phyloP scores from a whole-genome alignment of 2,797 vertebrate genomes.

The Mus caroli region DNA sequence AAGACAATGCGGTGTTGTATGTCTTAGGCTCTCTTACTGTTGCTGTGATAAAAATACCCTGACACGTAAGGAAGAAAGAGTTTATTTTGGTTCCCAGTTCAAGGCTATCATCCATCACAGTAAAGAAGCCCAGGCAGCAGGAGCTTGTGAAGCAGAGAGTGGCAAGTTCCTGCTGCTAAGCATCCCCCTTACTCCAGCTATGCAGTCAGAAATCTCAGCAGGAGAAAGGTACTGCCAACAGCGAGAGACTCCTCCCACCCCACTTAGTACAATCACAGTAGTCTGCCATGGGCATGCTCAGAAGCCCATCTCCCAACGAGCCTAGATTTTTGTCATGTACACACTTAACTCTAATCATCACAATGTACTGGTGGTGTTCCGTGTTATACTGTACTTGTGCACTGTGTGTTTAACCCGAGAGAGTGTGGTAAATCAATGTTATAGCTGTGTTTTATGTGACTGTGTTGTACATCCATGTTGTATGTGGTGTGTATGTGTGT shows the following conservation, averaged over 20 bases:
- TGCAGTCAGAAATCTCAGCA: neutral
- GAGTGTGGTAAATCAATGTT: neutral
- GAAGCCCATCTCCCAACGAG: neutral
- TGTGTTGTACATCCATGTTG: neutral
- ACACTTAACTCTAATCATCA: neutral
- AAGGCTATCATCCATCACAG: neutral
- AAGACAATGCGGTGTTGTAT: neutral
- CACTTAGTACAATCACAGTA: neutral
- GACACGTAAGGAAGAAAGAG: neutral
- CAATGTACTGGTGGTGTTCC: neutral
- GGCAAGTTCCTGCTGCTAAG: neutral
- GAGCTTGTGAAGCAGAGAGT: neutral
- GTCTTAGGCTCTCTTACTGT: neutral
- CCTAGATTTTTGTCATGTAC: neutral
- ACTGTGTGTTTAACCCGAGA: neutral
- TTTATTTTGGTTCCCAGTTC: neutral
- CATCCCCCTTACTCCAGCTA: neutral
- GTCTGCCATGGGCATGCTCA: neutral
- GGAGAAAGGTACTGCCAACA: neutral
- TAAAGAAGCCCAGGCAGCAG: neutral
- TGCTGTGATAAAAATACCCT: neutral
- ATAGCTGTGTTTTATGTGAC: neutral
- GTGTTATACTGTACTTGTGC: neutral
- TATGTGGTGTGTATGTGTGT: neutral
- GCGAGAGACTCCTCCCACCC: neutral